These are phyloP conservation scores for Coelinius sp. DNA, from an alignment of 2,888 invertebrate genomes.

Conservation along the genomic window DNA sequence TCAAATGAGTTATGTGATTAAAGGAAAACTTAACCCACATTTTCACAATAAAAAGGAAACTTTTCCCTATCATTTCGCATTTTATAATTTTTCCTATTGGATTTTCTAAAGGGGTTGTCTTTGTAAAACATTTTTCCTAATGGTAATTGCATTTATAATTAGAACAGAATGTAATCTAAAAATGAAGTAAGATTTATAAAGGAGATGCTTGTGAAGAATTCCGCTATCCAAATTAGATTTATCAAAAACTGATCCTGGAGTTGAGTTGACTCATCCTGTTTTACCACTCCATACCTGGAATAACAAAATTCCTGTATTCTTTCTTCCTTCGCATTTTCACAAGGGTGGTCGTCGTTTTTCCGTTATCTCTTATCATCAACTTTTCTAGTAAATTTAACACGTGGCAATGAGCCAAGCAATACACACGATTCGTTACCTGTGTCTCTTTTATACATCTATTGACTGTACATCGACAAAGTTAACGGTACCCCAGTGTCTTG, in stretches of 20 bases:
- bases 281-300: background rate
- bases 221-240: too few species aligned
- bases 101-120: background rate
- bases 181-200: too few species aligned
- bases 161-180: background rate
- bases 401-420: background rate
- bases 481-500: constrained; percentile 19
- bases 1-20: constrained; percentile 23
- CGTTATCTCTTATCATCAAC: constrained; percentile 20
- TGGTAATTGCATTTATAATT: background rate
- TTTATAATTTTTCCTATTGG: background rate
- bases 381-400: background rate
- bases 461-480: constrained; percentile 9
- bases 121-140: background rate
- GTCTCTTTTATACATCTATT: constrained; percentile 22
- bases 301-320: background rate
- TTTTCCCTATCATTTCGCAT: background rate
- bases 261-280: too few species aligned
- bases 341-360: background rate
- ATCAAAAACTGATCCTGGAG: too few species aligned
- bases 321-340: background rate
- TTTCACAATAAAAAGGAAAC: constrained; percentile 8
- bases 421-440: background rate
- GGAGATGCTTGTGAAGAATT: too few species aligned
- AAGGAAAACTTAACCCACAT: constrained; percentile 33